Conservation (phyloP, 2,797 vertebrate genomes). For the Anas capensis region DNA sequence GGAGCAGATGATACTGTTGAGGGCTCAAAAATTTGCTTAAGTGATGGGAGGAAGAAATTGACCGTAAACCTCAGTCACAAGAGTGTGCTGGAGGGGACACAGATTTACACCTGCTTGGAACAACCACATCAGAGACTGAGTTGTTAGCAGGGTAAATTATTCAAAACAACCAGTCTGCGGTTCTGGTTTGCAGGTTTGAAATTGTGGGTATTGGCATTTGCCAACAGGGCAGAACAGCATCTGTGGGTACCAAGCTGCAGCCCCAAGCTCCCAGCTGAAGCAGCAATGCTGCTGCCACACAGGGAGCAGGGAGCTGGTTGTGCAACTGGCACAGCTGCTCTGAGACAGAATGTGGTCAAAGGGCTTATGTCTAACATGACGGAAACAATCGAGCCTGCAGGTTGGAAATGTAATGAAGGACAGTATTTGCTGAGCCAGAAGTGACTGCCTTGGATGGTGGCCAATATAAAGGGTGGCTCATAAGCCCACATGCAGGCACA, state of each 20-base stretch:
- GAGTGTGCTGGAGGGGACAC: background rate
- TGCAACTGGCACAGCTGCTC: background rate
- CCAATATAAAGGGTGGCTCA: background rate
- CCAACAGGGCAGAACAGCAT: background rate
- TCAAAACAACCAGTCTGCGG: background rate
- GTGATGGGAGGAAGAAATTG: background rate
- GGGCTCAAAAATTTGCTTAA: background rate
- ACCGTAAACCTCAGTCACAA: background rate
- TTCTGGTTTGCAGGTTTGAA: background rate
- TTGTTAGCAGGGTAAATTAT: background rate
- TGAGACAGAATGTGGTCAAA: background rate
- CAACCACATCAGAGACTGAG: background rate
- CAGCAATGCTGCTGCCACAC: background rate
- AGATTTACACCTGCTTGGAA: background rate
- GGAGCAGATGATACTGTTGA: background rate
- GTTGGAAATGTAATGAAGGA: background rate
- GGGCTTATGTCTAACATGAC: background rate
- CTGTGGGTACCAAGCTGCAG: background rate
- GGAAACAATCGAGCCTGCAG: slow-evolving; percentile 16
- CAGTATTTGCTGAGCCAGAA: background rate
- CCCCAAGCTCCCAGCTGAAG: background rate
- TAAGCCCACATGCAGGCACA: background rate
- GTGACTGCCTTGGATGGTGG: background rate
- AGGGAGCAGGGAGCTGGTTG: background rate
- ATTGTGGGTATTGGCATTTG: background rate